Conservation (phyloP, 2,797 vertebrate genomes). For the Rhinoraja longicauda region DNA sequence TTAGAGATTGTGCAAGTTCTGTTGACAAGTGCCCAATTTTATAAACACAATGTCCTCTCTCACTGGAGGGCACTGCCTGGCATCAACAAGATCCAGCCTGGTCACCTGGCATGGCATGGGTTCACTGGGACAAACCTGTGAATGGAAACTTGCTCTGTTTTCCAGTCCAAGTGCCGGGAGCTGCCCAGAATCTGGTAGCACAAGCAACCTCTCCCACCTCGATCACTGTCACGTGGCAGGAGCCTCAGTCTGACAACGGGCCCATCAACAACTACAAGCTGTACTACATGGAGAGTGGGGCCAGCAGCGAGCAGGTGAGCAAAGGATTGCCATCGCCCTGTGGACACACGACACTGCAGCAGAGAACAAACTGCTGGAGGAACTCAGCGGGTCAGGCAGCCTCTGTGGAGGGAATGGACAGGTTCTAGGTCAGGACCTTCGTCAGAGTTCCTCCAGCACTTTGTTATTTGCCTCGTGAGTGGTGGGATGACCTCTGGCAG, state of each 20-base stretch:
- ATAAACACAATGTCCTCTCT: not conserved
- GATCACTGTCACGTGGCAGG: conserved; percentile 77
- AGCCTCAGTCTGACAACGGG: conserved; percentile 80
- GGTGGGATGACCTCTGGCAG: no score
- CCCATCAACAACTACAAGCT: conserved; percentile 91
- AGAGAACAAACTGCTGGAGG: no score
- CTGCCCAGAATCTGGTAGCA: conserved; percentile 81
- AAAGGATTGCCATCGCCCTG: not conserved
- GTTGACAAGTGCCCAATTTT: not conserved
- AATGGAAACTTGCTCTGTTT: not conserved
- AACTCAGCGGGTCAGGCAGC: no score
- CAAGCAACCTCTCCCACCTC: conserved; percentile 69
- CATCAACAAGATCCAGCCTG: not conserved
- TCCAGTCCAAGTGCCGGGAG: conserved; percentile 90
- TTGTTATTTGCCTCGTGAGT: no score
- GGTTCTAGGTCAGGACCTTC: no score
- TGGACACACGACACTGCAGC: no score
- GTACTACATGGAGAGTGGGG: conserved; percentile 85
- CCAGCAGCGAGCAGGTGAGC: conserved; percentile 77
- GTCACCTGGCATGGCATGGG: not conserved
- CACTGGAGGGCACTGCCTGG: not conserved
- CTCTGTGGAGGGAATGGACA: no score
- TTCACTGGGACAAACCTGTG: not conserved
- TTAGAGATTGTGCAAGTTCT: not conserved
- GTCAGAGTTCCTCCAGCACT: no score